phyloP scores from a whole-genome alignment of 2,888 invertebrate species.

The Pollenia labialis region DNA sequence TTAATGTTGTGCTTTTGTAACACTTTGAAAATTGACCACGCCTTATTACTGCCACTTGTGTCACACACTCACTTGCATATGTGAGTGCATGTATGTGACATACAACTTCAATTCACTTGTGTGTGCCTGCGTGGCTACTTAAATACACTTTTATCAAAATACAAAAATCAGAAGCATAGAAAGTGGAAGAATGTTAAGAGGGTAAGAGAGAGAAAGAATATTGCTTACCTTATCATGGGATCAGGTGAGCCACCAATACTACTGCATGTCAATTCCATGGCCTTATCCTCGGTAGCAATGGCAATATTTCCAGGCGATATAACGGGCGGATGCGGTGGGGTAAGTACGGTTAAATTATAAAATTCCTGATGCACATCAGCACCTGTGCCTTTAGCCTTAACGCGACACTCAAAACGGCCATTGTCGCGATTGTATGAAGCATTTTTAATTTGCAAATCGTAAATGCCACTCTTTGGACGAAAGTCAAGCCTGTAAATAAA shows the following conservation, averaged over 20 bases:
- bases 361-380: constrained; percentile 93
- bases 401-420: constrained; percentile 95
- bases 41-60: constrained; percentile 48
- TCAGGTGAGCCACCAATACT: constrained; percentile 96
- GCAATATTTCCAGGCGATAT: constrained; percentile 91
- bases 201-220: constrained; percentile 1
- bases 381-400: constrained; percentile 93
- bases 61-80: background rate
- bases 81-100: background rate
- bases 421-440: constrained; percentile 96
- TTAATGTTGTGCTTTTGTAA: constrained; percentile 22
- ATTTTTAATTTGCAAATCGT: constrained; percentile 94
- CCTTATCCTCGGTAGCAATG: constrained; percentile 92
- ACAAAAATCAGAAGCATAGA: background rate
- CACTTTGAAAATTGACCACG: constrained; percentile 44
- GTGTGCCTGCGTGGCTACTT: background rate
- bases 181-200: background rate
- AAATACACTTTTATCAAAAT: background rate
- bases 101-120: background rate
- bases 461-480: constrained; percentile 91
- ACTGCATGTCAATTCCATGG: constrained; percentile 91
- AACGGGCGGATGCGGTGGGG: constrained; percentile 91
- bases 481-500: constrained; percentile 88
- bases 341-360: constrained; percentile 93
- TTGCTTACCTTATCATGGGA: constrained; percentile 89